Conservation (phyloP, 2,888 invertebrate species). For the Drosophila kokeensis region DNA sequence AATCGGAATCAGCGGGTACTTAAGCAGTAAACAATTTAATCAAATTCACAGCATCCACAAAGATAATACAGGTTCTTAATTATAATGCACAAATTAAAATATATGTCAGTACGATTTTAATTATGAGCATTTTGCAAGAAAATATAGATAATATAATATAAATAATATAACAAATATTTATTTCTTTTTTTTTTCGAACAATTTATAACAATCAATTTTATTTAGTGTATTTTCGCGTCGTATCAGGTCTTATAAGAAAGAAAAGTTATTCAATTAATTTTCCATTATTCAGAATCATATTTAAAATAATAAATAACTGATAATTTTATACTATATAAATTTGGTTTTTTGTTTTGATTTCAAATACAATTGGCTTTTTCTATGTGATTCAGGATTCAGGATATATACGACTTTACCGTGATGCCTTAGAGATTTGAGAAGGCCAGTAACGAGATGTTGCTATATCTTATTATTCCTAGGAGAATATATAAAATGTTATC, state of each 20-base stretch:
- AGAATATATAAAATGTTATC: background rate
- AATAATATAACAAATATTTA: background rate
- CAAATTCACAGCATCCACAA: background rate
- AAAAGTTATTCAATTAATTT: background rate
- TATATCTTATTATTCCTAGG: background rate
- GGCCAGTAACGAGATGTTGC: background rate
- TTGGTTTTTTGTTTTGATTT: too few species aligned
- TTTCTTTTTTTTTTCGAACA: background rate
- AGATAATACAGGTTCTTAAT: background rate
- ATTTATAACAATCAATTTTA: background rate
- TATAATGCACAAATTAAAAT: background rate
- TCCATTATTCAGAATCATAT: conserved; percentile 1
- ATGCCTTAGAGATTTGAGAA: background rate
- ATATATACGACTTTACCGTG: background rate
- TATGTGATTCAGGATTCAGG: background rate
- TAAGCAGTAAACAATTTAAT: conserved; percentile 4
- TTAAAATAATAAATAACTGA: background rate
- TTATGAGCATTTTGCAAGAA: background rate
- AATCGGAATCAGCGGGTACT: conserved; percentile 1
- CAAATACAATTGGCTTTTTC: background rate
- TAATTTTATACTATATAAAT: background rate
- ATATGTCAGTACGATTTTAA: background rate
- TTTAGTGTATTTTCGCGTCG: background rate
- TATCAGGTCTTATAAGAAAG: background rate
- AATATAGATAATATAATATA: too few species aligned